Conservation (phyloP, 2,113 vertebrate species). For the Eulacestoma nigropectus region DNA sequence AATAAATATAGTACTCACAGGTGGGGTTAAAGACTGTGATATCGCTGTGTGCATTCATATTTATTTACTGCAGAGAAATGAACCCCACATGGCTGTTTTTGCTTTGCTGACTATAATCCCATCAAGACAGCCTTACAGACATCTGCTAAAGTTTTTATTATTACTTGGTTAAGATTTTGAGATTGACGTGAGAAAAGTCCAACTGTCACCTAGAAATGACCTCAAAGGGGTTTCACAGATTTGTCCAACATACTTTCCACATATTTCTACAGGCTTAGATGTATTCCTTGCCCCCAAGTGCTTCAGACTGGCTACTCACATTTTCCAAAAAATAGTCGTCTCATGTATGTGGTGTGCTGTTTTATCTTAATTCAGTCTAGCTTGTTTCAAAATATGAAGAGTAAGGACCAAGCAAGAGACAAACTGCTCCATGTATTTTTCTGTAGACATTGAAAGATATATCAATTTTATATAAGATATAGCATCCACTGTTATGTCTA, state of each 20-base stretch:
- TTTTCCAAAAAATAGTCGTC: background rate
- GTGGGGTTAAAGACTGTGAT: conserved; percentile 18
- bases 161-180: conserved; percentile 38
- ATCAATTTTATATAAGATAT: background rate
- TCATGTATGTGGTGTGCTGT: background rate
- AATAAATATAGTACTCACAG: conserved; percentile 18
- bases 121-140: background rate
- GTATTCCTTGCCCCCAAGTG: background rate
- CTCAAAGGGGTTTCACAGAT: background rate
- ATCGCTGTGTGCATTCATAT: background rate
- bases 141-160: conserved; percentile 28
- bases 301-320: background rate
- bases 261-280: background rate
- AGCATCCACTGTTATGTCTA: background rate
- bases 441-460: background rate
- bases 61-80: conserved; percentile 46
- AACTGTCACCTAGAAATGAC: conserved; percentile 15
- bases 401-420: background rate
- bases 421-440: background rate
- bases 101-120: conserved; percentile 5
- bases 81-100: conserved; percentile 11
- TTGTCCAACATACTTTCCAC: background rate
- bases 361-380: background rate
- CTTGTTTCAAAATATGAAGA: background rate
- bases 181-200: conserved; percentile 39